Evolutionary conservation across 2,888 invertebrate species (phyloP).

Genomic region (Neocrepidodera transversa): DNA sequence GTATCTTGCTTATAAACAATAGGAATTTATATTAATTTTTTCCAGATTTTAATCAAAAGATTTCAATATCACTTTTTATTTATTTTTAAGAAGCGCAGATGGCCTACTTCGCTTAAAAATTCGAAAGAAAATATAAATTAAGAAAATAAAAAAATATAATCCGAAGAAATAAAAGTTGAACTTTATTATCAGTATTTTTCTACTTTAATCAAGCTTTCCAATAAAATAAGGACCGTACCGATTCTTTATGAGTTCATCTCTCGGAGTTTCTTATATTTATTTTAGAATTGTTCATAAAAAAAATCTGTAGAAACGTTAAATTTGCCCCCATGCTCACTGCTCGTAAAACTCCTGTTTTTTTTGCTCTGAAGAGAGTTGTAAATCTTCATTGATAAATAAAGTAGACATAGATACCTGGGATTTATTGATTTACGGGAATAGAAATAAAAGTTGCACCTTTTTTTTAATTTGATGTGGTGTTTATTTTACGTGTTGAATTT

Average conservation of each 20-base stretch:
- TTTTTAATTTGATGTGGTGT: conserved; percentile 14
- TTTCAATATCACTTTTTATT: no score
- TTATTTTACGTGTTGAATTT: no score
- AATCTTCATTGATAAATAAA: conserved; percentile 37
- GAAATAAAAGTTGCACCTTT: conserved; percentile 26
- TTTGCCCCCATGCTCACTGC: conserved; percentile 19
- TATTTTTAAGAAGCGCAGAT: no score
- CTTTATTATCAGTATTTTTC: conserved; percentile 21
- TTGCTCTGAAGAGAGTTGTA: conserved; percentile 26
- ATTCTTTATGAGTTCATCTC: conserved; percentile 31
- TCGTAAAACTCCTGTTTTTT: conserved; percentile 30
- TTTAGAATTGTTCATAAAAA: conserved; percentile 29
- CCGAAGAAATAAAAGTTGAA: conserved; percentile 8
- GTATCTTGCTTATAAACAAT: no score
- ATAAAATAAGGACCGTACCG: conserved; percentile 16
- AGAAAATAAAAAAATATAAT: conserved; percentile 14
- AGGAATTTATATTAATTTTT: no score
- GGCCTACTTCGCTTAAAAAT: no score
- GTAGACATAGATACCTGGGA: conserved; percentile 26
- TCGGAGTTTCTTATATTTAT: conserved; percentile 28
- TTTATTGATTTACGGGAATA: conserved; percentile 28
- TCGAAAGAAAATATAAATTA: no score
- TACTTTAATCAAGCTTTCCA: conserved; percentile 22
- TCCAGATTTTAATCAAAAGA: no score
- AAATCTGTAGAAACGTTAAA: conserved; percentile 31